Conservation (phyloP, 2,888 invertebrate genomes). For the Morpho helenor region DNA sequence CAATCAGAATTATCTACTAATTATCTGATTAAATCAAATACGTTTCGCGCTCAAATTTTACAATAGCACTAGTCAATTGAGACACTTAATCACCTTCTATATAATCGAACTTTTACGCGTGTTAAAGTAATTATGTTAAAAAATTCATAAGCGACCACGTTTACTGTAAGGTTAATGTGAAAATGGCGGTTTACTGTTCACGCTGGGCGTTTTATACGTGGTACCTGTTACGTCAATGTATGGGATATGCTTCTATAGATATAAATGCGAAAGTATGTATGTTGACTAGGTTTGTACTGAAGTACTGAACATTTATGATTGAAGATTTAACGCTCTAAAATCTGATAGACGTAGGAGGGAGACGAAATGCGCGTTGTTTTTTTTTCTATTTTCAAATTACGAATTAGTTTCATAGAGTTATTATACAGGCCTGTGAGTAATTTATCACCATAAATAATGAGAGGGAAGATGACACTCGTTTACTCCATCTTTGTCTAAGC, state of each 20-base stretch:
- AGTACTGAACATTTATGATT: too few species aligned
- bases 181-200: slow-evolving; percentile 60
- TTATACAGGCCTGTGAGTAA: too few species aligned
- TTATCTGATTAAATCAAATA: slow-evolving; percentile 28
- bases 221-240: slow-evolving; percentile 71
- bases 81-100: slow-evolving; percentile 28
- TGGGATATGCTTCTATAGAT: slow-evolving; percentile 29
- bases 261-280: too few species aligned
- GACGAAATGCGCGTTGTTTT: too few species aligned
- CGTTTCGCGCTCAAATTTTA: slow-evolving; percentile 41
- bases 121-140: slow-evolving; percentile 35
- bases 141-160: slow-evolving; percentile 39
- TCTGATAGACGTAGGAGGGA: too few species aligned
- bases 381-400: too few species aligned
- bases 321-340: too few species aligned
- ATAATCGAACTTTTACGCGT: neutral
- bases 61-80: slow-evolving; percentile 35
- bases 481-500: too few species aligned
- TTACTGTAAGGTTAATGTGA: slow-evolving; percentile 40
- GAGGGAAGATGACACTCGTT: too few species aligned
- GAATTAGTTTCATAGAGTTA: too few species aligned
- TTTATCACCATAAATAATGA: too few species aligned
- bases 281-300: too few species aligned
- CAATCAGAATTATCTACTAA: slow-evolving; percentile 36
- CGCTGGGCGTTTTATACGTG: slow-evolving; percentile 65